Evolutionary conservation across 2,888 invertebrate species (phyloP).

Genomic region (Tiliacea aurago): DNA sequence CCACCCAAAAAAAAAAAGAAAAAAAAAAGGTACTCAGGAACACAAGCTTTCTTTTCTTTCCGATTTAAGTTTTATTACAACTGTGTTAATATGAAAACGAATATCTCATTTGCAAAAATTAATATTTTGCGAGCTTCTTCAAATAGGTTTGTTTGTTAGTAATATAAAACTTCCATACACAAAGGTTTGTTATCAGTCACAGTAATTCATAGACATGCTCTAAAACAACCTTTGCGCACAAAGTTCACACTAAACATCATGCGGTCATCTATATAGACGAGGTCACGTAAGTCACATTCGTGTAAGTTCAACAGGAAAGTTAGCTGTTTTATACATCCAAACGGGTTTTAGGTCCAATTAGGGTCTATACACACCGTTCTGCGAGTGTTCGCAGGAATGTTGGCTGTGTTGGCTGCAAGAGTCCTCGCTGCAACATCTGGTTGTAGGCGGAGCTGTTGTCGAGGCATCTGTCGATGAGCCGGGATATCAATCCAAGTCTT

Average conservation of each 20-base stretch:
- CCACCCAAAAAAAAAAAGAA: too few species aligned
- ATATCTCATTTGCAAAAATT: neutral
- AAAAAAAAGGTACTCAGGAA: too few species aligned
- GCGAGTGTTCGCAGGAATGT: constrained; percentile 81
- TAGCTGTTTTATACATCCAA: constrained; percentile 53
- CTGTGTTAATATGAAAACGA: neutral
- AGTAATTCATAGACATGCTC: constrained; percentile 30
- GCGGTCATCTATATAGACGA: constrained; percentile 46
- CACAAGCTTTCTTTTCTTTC: neutral
- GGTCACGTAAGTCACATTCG: constrained; percentile 36
- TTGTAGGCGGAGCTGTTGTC: constrained; percentile 68
- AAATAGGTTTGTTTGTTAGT: constrained; percentile 32
- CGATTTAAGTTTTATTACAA: neutral
- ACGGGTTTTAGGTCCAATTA: constrained; percentile 48
- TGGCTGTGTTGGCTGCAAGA: constrained; percentile 83
- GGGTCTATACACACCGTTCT: constrained; percentile 82
- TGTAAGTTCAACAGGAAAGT: constrained; percentile 44
- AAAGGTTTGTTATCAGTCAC: constrained; percentile 5
- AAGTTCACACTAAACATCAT: constrained; percentile 43
- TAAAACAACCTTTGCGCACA: constrained; percentile 6
- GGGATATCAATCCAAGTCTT: constrained; percentile 56
- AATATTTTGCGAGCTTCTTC: neutral
- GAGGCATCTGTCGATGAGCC: constrained; percentile 80
- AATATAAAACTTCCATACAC: constrained; percentile 4
- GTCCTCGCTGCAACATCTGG: constrained; percentile 81